Evolutionary conservation across 2,797 vertebrate genomes (phyloP).

Genomic region (Chaetophractus vellerosus): DNA sequence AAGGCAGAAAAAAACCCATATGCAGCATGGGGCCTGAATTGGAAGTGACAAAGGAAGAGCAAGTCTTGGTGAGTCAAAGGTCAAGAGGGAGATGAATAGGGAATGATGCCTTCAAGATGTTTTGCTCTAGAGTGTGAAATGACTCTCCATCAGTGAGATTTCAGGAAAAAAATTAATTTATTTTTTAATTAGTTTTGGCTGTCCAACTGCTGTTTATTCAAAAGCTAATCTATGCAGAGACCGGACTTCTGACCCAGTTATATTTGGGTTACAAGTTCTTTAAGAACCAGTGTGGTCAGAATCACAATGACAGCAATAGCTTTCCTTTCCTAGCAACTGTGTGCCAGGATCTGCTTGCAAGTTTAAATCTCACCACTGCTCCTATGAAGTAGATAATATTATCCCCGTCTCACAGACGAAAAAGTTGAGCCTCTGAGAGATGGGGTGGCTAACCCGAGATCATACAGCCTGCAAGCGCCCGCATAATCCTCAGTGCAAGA

Average conservation of each 20-base stretch:
- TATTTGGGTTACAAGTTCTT: not conserved
- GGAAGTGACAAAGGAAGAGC: too few species aligned
- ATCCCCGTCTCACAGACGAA: not conserved
- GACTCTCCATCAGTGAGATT: not conserved
- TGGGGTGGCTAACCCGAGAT: not conserved
- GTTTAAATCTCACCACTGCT: not conserved
- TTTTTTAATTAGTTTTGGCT: not conserved
- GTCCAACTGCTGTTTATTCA: not conserved
- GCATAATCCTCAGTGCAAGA: fast-evolving
- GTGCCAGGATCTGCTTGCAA: not conserved
- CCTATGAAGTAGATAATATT: not conserved
- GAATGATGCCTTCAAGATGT: not conserved
- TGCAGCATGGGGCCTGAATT: too few species aligned
- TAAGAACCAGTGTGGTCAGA: not conserved
- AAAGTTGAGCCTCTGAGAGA: not conserved
- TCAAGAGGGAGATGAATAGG: fast-evolving
- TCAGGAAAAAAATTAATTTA: not conserved
- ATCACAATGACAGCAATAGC: fast-evolving
- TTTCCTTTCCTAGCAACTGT: not conserved
- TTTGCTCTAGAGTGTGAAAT: fast-evolving
- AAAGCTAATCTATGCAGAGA: not conserved
- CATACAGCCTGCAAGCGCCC: not conserved
- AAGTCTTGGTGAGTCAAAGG: not conserved
- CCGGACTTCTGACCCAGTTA: not conserved
- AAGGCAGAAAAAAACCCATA: not conserved